Base-by-base conservation (phyloP, 2,113 vertebrate genomes). In the Strix aluco region DNA sequence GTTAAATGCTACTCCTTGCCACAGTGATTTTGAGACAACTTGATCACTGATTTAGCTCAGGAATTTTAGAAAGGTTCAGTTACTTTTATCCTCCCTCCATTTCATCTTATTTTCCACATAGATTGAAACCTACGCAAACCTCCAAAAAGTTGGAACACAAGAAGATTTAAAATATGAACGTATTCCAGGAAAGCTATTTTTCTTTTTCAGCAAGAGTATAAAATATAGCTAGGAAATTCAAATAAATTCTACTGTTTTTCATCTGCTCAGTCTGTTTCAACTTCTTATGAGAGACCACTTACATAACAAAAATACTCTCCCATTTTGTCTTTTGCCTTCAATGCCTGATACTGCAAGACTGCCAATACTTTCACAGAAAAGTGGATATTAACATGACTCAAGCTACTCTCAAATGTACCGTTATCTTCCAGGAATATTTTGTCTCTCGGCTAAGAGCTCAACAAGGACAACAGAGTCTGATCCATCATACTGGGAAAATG, bases 401-500 rank as follows among this genome's bases (percentile, higher is more conserved):
- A 46, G 46, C 17, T 46, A 73, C 34, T 61, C 65, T 71, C 44
- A 80, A 78, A 82, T 16, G 11, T 34, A 73, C 12, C 47, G 9
- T 71, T 66, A 46, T n/a, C 38, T 63, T 94, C 57, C 69, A 80
- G 27, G 62, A 87, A 72, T 62, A 75, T 20, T 83, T n/a, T 47
- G 23, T 30, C 42, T 66, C 85, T 80, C 73, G 32, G 63, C 57
- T 78, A 90, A 84, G 21, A 81, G 32, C 26, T 86, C 59, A 73
- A 65, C 29, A 58, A 71, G 52, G 71, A 92, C 44, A 94, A 61
- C 15, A n/a, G 38, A 90, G 5, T 21, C 27, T 42, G 42, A 58
- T 27, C 44, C 69, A 52, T 3, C 1, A 12, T 13, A 71, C 0
- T 30, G n/a, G 59, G 26, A 67, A 67, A 88, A 63, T 0, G 1